Base-by-base conservation (phyloP, 2,888 invertebrate genomes). In the Leptopilina myrica region DNA sequence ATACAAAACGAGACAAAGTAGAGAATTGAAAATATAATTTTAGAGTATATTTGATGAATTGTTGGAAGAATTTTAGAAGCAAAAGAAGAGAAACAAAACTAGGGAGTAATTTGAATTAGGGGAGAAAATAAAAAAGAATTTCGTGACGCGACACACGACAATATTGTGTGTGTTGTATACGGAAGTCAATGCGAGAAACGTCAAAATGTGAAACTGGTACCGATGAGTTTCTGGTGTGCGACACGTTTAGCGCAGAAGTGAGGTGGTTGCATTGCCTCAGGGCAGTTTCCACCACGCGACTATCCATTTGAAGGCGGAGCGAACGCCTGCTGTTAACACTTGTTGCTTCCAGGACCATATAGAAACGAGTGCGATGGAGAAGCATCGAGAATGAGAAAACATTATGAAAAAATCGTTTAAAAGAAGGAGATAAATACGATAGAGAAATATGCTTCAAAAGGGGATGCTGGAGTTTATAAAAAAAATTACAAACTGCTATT, bases 241-340 rank as follows among this genome's bases (percentile, higher is more conserved):
- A 87, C 89, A 87, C 90, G 90, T 89, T 89, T 89, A 86, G 85
- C 87, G 86, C 88, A 88, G 87, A 88, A 90, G 90, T 90, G 90
- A 89, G 89, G 89, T 90, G 90, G 90, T 90, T 90, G 89, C 85
- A 79, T 80, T 80, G 85, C 84, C 82, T 76, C 80, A 81, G 84
- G 85, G 85, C 84, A 81, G 81, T 80, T 83, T 82, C 82, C 84
- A 80, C 83, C 83, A 82, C 83, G 83, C 82, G 81, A 80, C 79
- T 78, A 64, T 56, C 76, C 81, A 77, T 77, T 49, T 40, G 79
- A 86, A 87, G 90, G 90, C 90, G 90, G 90, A 84, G 90, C 90
- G 79, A 86, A 83, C 82, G 84, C 83, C 83, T 83, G 83, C 86
- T 83, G 87, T 79, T 84, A 85, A 89, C 90, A 90, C 90, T 90